Evolutionary conservation across 2,797 vertebrate species (phyloP).

Genomic region (Synanceia verrucosa): DNA sequence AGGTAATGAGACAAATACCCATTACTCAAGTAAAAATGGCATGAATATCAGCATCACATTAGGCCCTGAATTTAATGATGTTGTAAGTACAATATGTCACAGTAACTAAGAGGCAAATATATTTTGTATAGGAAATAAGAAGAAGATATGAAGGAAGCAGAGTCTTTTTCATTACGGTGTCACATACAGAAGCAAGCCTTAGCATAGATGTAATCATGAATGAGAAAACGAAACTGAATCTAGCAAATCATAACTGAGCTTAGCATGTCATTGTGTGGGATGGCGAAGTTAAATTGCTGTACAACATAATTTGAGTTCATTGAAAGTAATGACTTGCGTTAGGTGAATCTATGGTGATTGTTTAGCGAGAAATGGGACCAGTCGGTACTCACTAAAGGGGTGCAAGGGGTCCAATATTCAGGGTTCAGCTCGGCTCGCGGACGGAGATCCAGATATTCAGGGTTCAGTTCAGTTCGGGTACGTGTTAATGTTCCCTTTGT

Average conservation of each 20-base stretch:
- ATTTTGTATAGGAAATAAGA: constrained; percentile 20
- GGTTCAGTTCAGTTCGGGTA: constrained; percentile 87
- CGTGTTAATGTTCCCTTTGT: constrained; percentile 86
- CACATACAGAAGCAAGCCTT: constrained; percentile 16
- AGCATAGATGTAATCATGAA: constrained; percentile 39
- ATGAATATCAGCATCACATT: constrained; percentile 73
- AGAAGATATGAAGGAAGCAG: constrained; percentile 18
- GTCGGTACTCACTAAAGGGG: constrained; percentile 87
- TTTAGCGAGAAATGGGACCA: constrained; percentile 56
- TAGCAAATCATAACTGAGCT: constrained; percentile 27
- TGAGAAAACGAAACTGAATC: constrained; percentile 32
- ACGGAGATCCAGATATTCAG: constrained; percentile 88
- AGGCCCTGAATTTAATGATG: constrained; percentile 71
- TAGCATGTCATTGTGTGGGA: constrained; percentile 25
- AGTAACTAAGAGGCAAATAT: constrained; percentile 55
- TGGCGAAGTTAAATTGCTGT: constrained; percentile 27
- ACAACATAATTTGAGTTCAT: constrained; percentile 28
- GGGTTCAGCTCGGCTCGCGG: constrained; percentile 86
- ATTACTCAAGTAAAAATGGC: constrained; percentile 78
- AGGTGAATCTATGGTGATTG: constrained; percentile 50
- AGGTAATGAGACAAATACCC: constrained; percentile 80
- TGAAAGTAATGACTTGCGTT: constrained; percentile 44
- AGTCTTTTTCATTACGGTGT: constrained; percentile 14
- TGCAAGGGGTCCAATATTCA: constrained; percentile 89
- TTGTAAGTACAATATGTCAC: constrained; percentile 69